Evolutionary conservation across 2,888 invertebrate genomes (phyloP).

Genomic region (Crossocerus cetratus): DNA sequence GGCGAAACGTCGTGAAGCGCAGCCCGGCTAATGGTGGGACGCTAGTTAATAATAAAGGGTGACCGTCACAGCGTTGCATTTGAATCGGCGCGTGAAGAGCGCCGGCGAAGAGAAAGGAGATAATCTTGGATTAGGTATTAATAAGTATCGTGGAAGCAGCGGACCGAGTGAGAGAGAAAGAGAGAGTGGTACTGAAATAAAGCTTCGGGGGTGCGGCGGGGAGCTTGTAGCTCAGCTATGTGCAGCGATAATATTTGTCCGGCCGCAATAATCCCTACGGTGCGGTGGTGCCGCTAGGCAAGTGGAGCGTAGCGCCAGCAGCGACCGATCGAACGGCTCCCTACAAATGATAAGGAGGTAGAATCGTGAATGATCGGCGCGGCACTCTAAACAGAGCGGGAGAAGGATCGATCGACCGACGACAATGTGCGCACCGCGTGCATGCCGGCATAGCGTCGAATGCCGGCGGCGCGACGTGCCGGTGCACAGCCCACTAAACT

Average conservation of each 20-base stretch:
- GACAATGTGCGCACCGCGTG: constrained; percentile 48
- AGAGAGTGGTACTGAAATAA: constrained; percentile 6
- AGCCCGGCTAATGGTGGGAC: constrained; percentile 6
- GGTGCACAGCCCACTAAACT: constrained; percentile 46
- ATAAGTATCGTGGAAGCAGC: constrained; percentile 5
- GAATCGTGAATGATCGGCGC: constrained; percentile 22
- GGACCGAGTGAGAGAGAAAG: too few species aligned
- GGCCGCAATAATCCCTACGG: background rate
- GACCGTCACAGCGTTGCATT: background rate
- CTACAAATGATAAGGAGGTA: constrained; percentile 5
- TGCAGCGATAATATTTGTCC: background rate
- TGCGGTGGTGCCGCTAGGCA: background rate
- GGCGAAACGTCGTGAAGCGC: background rate
- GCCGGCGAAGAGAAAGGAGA: constrained; percentile 5
- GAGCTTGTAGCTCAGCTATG: background rate
- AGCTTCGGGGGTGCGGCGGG: background rate
- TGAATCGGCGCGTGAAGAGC: constrained; percentile 13
- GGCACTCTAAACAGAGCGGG: background rate
- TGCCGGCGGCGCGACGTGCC: constrained; percentile 40
- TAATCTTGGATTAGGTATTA: constrained; percentile 28
- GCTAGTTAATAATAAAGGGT: constrained; percentile 19
- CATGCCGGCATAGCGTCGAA: constrained; percentile 37
- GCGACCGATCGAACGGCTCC: background rate
- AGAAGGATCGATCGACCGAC: constrained; percentile 24
- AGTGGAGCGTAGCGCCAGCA: background rate